Percentiles rank a stretch among this genome's conserved stretches.
phyloP scores from a whole-genome alignment of 2,113 vertebrate species.

The Edolisoma coerulescens region DNA sequence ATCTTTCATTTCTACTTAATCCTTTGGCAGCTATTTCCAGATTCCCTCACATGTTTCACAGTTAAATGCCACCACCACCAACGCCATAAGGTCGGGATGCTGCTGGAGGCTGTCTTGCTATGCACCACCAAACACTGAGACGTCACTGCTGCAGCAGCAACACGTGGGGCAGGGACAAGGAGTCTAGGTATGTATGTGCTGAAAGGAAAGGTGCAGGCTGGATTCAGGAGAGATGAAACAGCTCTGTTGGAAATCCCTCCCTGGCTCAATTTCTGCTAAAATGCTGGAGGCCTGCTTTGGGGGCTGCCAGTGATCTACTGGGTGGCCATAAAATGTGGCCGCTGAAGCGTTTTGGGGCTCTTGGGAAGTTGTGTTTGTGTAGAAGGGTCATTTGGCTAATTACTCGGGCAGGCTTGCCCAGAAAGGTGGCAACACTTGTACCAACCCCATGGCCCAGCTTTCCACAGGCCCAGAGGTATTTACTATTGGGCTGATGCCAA shows the following conservation, averaged over 20 bases:
- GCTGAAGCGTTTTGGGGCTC: background rate
- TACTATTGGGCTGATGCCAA: background rate
- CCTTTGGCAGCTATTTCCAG: background rate
- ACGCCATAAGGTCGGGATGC: background rate
- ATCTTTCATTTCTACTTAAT: background rate
- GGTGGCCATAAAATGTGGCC: background rate
- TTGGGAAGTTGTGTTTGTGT: background rate
- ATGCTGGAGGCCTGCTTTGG: background rate
- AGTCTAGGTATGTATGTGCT: background rate
- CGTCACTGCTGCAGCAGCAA: background rate
- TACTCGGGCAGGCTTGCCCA: background rate
- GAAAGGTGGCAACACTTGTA: background rate
- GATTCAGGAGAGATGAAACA: background rate
- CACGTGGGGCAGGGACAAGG: background rate
- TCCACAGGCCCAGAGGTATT: background rate
- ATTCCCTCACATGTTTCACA: background rate
- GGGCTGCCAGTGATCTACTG: background rate
- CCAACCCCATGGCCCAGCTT: background rate
- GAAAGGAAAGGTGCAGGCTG: background rate
- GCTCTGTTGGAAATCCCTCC: background rate
- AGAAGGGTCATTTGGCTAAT: background rate
- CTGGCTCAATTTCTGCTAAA: background rate
- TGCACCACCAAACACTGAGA: background rate
- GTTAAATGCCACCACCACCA: background rate
- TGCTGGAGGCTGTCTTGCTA: background rate